These are phyloP conservation scores for Crotalus horridus DNA, from an alignment of 2,113 vertebrate genomes.

Conservation along the genomic window DNA sequence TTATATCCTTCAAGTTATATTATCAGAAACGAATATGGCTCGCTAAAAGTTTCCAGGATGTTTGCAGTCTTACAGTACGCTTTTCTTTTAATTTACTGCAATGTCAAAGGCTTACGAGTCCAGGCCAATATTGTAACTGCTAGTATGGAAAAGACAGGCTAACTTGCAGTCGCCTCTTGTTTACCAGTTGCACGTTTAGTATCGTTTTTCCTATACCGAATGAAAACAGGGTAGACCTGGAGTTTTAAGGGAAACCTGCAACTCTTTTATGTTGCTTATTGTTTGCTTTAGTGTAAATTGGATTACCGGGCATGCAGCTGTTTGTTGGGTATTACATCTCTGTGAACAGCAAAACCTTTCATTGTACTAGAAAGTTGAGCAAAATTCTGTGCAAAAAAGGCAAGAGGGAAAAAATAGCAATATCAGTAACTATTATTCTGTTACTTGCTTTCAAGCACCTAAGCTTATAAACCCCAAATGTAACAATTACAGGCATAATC, in stretches of 20 bases:
- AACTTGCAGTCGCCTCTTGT: accelerated
- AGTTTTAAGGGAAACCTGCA: not conserved
- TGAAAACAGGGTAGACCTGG: not conserved
- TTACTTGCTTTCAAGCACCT: not conserved
- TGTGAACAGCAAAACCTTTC: not conserved
- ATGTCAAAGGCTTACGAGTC: not conserved
- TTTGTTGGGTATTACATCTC: not conserved
- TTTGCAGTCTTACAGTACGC: not conserved
- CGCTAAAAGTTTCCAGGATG: not conserved
- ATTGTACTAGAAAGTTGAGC: not conserved
- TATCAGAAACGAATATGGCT: not conserved
- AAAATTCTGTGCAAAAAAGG: not conserved
- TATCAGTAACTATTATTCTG: not conserved
- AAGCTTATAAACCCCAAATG: not conserved
- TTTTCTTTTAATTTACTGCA: conserved; percentile 21
- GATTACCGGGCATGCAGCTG: not conserved
- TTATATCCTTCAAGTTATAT: not conserved
- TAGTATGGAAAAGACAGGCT: not conserved
- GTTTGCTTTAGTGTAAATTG: not conserved
- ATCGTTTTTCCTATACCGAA: not conserved
- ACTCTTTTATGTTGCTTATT: not conserved
- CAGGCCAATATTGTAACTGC: conserved; percentile 9
- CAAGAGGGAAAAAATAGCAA: not conserved
- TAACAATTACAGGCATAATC: conserved; percentile 9
- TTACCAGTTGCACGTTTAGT: not conserved